Evolutionary conservation across 1,140 invertebrate genomes (phyloP), one percentile per base, ranked within the genome.

Genomic region (Calliphora vicina): DNA sequence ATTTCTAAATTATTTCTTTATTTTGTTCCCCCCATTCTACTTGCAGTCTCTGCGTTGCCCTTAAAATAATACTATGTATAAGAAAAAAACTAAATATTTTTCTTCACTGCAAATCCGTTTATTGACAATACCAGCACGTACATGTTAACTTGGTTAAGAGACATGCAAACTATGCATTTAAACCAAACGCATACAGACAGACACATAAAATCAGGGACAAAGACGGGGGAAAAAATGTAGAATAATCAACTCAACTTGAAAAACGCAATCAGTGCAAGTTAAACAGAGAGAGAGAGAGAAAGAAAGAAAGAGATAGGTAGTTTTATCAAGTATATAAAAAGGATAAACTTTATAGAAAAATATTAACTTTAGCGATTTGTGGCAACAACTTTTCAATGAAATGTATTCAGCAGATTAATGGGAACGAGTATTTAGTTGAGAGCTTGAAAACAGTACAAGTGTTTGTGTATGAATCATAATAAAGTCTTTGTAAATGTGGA

Each of bases 51-150:
- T 29, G 8, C 8, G 2, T 8, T 29, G 29, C 29, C 29, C 29
- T 29, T 29, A 29, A 29, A 29, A 29, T 29, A 29, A 29, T 29
- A n/a, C 8, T 3, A 29, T 8, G 29, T 3, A 29, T 29, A 8
- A 29, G 8, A 35, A 35, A 35, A 35, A 35, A 35, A 35, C 29
- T 35, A 35, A 35, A 50, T 50, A 50, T 50, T 50, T 50, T 50
- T 17, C 10, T 50, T 17, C 12, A 50, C 61, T 23, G 0, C 13
- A 23, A 23, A 67, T 23, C 61, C 20, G 61, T 67, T 23, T 67
- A 67, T 67, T 67, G 61, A 67, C 61, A 67, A 67, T 67, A 67
- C 61, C 61, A 23, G 61, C 61, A 67, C 61, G 61, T 67, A 67
- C 61, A 17, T 57, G 50, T 57, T 57, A 57, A 57, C 50, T 57